Evolutionary conservation across 2,888 invertebrate genomes (phyloP), one percentile per base, ranked within the genome.

Genomic region (Troides oblongomaculatus): DNA sequence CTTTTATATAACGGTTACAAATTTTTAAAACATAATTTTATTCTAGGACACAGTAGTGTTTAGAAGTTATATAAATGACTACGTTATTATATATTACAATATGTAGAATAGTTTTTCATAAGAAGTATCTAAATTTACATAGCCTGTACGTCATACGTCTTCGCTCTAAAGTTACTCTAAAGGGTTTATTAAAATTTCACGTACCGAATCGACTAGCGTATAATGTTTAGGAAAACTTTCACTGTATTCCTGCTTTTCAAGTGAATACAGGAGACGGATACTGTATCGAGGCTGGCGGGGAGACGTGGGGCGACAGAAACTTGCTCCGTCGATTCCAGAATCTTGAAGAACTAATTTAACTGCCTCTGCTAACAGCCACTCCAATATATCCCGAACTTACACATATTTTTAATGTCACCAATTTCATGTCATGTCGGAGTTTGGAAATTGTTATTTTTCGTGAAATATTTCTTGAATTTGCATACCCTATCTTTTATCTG

Each of bases 341-440:
- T 88, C 89, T 85, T 83, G 86, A 86, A 89, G 85, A 91, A 90
- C 90, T 90, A 90, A 92, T 92, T 91, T 90, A 91, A 89, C 88
- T 88, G 84, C 87, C 85, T 87, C 86, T 83, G 83, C 86, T 84
- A 84, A 87, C 88, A 85, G 86, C 87, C 85, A 88, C 87, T 89
- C 83, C 85, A 87, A 87, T 89, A 88, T 89, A 89, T 87, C 87
- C 81, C 83, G 83, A 86, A 83, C 83, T 83, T 81, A 79, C 77
- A 76, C 79, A 80, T 64, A 75, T 73, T 74, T 73, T 72, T 73
- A 72, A 72, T 75, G 72, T 77, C 72, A 73, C 64, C 65, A 70
- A 61, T 66, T 74, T 74, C 73, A 53, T 6, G 53, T 53, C 74
- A 53, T 6, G 53, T 53, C 18, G 53, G 6, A 53, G 18, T 53